Evolutionary conservation across 30 jellyfish, hydroid and myxozoan species (phyloP).

Genomic region (Aurelia aurita): DNA sequence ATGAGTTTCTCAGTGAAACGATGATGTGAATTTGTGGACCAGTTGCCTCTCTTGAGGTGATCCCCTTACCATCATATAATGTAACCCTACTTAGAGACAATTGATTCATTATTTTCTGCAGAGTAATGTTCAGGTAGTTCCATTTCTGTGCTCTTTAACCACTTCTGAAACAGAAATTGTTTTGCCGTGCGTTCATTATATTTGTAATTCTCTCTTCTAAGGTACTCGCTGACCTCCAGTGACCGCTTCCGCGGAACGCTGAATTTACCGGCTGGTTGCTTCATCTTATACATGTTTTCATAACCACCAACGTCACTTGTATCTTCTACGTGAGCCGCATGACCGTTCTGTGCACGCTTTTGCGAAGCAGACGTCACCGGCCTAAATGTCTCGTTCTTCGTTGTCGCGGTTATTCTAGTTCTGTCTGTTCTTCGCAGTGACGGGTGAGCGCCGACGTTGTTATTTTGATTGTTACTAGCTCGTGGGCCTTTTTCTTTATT

Average conservation of each 20-base stretch:
- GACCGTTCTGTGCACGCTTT: slow-evolving; percentile 22
- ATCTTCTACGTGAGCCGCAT: slow-evolving; percentile 24
- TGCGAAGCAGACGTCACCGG: slow-evolving; percentile 59
- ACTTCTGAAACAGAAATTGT: slow-evolving; percentile 67
- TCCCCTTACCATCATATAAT: no score
- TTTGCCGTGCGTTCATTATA: slow-evolving; percentile 72
- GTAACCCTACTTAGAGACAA: neutral
- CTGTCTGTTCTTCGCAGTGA: slow-evolving; percentile 40
- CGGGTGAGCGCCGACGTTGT: neutral
- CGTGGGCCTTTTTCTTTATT: slow-evolving; percentile 5
- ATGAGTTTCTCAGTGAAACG: no score
- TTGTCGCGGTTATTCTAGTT: slow-evolving; percentile 38
- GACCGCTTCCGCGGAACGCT: slow-evolving; percentile 61
- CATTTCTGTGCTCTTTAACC: slow-evolving; percentile 59
- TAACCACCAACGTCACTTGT: slow-evolving; percentile 66
- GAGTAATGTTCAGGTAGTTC: slow-evolving; percentile 48
- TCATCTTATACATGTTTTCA: slow-evolving; percentile 62
- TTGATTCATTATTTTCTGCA: slow-evolving; percentile 16
- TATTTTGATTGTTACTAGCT: slow-evolving; percentile 17
- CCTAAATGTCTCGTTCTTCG: slow-evolving; percentile 55
- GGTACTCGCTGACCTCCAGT: slow-evolving; percentile 61
- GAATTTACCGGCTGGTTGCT: slow-evolving; percentile 59
- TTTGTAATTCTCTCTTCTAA: slow-evolving; percentile 62
- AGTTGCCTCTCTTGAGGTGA: no score
- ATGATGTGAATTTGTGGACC: no score